Evolutionary conservation across 2,797 vertebrate genomes (phyloP), one percentile per base, ranked within the genome.

Genomic region (Channa striata): DNA sequence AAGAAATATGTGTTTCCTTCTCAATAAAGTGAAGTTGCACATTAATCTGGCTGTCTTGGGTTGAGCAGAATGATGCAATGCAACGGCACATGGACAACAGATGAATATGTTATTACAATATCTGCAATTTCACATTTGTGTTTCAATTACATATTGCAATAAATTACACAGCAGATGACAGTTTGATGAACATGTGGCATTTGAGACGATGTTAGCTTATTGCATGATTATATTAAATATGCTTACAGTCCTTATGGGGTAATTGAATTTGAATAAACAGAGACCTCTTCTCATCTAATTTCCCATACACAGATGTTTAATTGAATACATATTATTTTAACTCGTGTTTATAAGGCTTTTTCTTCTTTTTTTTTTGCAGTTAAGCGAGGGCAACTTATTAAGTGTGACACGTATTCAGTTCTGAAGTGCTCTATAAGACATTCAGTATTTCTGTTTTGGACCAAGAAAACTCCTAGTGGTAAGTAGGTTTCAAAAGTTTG

Each of bases 1-100:
- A 79, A 82, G 74, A 64, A 79, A 82, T 75, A 84, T 87, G 43
- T 46, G 19, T 77, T 83, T 75, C 52, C 57, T 33, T 50, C 47
- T 72, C 68, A 62, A 59, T 85, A 74, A 77, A 12, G 44, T 70
- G 67, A 78, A 78, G 74, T 72, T 68, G 25, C 71, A 57, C 72
- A 80, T 87, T 81, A 78, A 84, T 89, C 79, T 69, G 53, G 21
- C 36, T 72, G 74, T 58, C 70, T 39, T 11, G 6, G 46, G 39
- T 30, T 30, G 48, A 71, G 47, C 37, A 60, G 37, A 51, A 7
- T 48, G 47, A 72, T 33, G 61, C 72, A 59, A 58, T 36, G 25
- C 49, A 61, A 6, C 25, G 25, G 52, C 44, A 40, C 0, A 6
- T 6, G 16, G 51, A 44, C 53, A 20, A 50, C 50, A 47, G 40